Conservation (phyloP, 2,113 vertebrate genomes). For the Galemys pyrenaicus region DNA sequence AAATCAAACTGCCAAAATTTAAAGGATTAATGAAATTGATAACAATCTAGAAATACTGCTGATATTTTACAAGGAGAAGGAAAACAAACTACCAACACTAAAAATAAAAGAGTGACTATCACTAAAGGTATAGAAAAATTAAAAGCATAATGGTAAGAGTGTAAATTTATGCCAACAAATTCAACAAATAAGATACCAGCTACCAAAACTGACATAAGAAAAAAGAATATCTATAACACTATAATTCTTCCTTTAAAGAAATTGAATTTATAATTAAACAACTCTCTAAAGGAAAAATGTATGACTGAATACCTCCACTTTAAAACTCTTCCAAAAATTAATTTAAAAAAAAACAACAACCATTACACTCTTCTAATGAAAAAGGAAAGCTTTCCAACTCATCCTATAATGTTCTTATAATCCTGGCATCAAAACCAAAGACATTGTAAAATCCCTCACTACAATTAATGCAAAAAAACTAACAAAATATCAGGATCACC, state of each 20-base stretch:
- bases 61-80: background rate
- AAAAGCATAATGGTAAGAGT: background rate
- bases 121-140: background rate
- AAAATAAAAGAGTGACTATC: background rate
- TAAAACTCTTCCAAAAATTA: slow-evolving; percentile 15
- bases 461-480: background rate
- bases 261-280: background rate
- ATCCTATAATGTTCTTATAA: background rate
- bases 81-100: background rate
- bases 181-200: background rate
- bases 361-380: background rate
- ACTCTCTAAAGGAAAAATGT: background rate
- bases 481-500: background rate
- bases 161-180: background rate
- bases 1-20: slow-evolving; percentile 24
- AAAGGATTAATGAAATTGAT: background rate
- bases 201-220: slow-evolving; percentile 28
- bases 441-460: background rate
- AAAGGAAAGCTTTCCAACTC: background rate
- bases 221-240: background rate
- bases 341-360: background rate
- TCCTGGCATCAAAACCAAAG: slow-evolving; percentile 5
- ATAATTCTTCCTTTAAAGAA: no score
- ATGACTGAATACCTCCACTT: background rate
- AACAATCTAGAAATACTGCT: background rate